Base-by-base conservation (phyloP, 2,888 invertebrate genomes). In the Seira musarum region DNA sequence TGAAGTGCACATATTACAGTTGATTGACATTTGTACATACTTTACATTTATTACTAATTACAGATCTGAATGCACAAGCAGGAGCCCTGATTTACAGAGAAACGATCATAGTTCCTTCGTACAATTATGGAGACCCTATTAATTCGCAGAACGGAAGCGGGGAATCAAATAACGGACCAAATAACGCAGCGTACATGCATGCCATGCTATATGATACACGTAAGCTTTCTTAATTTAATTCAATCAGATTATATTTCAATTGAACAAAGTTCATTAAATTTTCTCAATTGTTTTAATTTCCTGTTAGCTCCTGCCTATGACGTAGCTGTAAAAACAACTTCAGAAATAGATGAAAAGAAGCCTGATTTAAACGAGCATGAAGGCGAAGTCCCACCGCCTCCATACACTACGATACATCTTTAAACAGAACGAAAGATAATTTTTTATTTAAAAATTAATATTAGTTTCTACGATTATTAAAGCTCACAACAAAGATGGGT, bases 281-380 rank as follows among this genome's bases (percentile, higher is more conserved):
- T 3, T 66, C 22, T 22, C 5, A 8, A 22, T 24, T 64, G 21
- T 17, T 72, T 21, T 22, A 46, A n/a, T 66, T 24, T 30, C 1
- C n/a, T n/a, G n/a, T n/a, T n/a, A 77, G 77, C 77, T 8, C 77
- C 77, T 19, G 46, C 49, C 0, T 77, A 77, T 24, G 77, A 77
- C 10, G 35, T 49, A 0, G 66, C 40, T 25, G 10, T 76, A 10
- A 53, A 40, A 8, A 3, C 64, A 63, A 1, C 49, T 21, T 15
- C 35, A 17, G 3, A 6, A 19, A 63, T 21, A 5, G 15, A 5
- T 63, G 15, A 1, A 19, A 24, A 19, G 15, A 19, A 61, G 22
- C 1, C n/a, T n/a, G n/a, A n/a, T n/a, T n/a, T n/a, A n/a, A n/a
- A n/a, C n/a, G n/a, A n/a, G n/a, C 30, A 30, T 5, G 30, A 30